A percentile compares a stretch with the other conserved stretches of the same genome.
Conservation (phyloP, 2,888 invertebrate genomes). For the Protodeltote pygarga region DNA sequence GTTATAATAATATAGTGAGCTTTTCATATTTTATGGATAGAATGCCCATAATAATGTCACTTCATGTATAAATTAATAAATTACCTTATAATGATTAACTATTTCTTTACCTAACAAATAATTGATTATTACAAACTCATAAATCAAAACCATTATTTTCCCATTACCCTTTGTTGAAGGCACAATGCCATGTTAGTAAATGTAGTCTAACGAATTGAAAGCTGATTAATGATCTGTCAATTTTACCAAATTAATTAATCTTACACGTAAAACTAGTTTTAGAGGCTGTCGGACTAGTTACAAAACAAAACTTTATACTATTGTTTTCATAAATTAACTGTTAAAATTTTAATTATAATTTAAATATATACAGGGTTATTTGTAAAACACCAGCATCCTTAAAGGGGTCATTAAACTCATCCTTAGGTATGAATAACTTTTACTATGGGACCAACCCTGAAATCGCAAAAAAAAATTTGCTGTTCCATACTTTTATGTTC, state of each 20-base stretch:
- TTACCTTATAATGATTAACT: too few relatives aligned
- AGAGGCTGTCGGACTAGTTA: constrained; percentile 9
- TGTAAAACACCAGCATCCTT: too few relatives aligned
- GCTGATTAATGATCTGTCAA: constrained; percentile 31
- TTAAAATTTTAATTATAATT: constrained; percentile 27
- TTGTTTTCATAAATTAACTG: constrained; percentile 30
- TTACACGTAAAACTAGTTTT: constrained; percentile 11
- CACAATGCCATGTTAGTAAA: background rate
- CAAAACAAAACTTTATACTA: constrained; percentile 20
- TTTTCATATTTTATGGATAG: too few relatives aligned
- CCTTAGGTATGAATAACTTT: too few relatives aligned
- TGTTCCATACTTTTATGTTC: too few relatives aligned
- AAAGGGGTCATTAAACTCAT: too few relatives aligned
- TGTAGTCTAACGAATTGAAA: constrained; percentile 7
- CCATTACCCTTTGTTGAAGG: background rate
- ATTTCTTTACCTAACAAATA: too few relatives aligned
- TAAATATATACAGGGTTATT: too few relatives aligned
- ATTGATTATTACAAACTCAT: background rate
- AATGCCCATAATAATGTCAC: background rate
- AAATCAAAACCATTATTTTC: background rate
- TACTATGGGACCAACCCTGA: too few relatives aligned
- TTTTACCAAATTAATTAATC: constrained; percentile 28
- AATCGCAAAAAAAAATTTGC: too few relatives aligned
- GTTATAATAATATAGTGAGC: too few relatives aligned
- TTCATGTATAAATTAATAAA: too few relatives aligned